These are phyloP conservation scores for Drosophila equinoxialis DNA, from an alignment of 1,140 invertebrate genomes.

Conservation along the genomic window DNA sequence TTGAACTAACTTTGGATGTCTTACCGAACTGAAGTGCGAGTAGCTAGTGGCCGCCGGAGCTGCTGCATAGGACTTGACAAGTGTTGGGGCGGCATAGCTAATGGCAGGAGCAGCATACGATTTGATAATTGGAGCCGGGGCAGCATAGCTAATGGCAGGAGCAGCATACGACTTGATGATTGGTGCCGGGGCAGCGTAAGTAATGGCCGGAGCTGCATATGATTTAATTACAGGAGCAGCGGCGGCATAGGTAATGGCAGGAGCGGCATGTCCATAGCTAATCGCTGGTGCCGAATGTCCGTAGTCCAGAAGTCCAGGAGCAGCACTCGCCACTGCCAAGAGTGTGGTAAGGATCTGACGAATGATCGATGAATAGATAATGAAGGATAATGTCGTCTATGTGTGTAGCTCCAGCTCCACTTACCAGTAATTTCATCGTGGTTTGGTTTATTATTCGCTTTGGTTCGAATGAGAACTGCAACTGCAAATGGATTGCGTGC, in stretches of 20 bases:
- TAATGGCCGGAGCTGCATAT: constrained; percentile 49
- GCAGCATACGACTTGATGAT: constrained; percentile 51
- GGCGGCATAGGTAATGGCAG: constrained; percentile 58
- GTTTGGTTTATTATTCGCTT: constrained; percentile 33
- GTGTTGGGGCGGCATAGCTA: constrained; percentile 45
- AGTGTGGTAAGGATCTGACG: constrained; percentile 58
- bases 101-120: constrained; percentile 62
- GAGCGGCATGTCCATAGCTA: constrained; percentile 62
- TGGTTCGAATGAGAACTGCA: constrained; percentile 62
- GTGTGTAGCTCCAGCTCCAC: constrained; percentile 22
- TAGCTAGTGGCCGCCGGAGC: constrained; percentile 63
- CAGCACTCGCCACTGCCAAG: constrained; percentile 65
- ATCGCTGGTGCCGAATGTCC: constrained; percentile 58
- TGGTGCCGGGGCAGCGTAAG: constrained; percentile 45
- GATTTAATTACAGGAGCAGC: constrained; percentile 57
- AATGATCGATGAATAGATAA: not conserved
- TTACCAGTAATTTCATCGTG: constrained; percentile 74
- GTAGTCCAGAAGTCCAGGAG: constrained; percentile 57
- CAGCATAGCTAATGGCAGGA: constrained; percentile 56
- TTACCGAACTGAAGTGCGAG: constrained; percentile 72
- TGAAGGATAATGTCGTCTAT: constrained; percentile 2
- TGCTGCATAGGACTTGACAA: constrained; percentile 34
- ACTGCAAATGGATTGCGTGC: constrained; percentile 73
- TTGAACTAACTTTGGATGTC: not conserved
- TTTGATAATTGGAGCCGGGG: constrained; percentile 58